These are phyloP conservation scores for Stenoptilia bipunctidactyla DNA, from an alignment of 2,888 invertebrate genomes.

Conservation along the genomic window DNA sequence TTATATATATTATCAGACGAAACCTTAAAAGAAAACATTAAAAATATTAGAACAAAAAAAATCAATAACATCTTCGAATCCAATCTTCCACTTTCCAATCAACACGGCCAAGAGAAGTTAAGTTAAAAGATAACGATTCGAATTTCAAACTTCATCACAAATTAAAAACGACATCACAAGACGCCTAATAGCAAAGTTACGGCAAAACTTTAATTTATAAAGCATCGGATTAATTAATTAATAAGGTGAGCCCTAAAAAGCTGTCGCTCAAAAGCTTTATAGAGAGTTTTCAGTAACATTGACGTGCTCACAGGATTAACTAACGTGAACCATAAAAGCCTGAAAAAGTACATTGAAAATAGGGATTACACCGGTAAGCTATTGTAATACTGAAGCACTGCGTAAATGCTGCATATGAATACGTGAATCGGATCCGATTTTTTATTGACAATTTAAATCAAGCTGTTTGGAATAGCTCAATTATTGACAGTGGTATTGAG, in stretches of 20 bases:
- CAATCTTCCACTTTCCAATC: too few species aligned
- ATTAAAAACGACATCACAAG: conserved; percentile 14
- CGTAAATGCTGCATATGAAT: too few species aligned
- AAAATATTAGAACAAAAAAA: too few species aligned
- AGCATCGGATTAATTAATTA: conserved; percentile 50
- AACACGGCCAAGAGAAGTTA: too few species aligned
- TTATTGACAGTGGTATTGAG: too few species aligned
- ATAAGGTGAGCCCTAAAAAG: conserved; percentile 47
- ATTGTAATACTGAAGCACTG: too few species aligned
- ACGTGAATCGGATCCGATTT: too few species aligned
- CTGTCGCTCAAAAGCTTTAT: conserved; percentile 42
- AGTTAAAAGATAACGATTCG: conserved; percentile 4
- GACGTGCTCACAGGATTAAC: conserved; percentile 33
- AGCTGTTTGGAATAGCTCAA: too few species aligned
- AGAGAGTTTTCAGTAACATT: conserved; percentile 20
- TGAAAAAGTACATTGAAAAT: conserved; percentile 41
- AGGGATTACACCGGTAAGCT: conserved; percentile 43
- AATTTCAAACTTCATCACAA: conserved; percentile 3
- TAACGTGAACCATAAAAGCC: conserved; percentile 28
- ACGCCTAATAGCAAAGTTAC: conserved; percentile 21
- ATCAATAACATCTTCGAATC: too few species aligned
- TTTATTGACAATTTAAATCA: too few species aligned
- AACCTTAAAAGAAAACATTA: too few species aligned
- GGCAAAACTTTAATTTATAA: conserved; percentile 32
- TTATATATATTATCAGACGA: too few species aligned